These are phyloP conservation scores for Anseranas semipalmata DNA, from an alignment of 2,113 vertebrate genomes.

Conservation along the genomic window DNA sequence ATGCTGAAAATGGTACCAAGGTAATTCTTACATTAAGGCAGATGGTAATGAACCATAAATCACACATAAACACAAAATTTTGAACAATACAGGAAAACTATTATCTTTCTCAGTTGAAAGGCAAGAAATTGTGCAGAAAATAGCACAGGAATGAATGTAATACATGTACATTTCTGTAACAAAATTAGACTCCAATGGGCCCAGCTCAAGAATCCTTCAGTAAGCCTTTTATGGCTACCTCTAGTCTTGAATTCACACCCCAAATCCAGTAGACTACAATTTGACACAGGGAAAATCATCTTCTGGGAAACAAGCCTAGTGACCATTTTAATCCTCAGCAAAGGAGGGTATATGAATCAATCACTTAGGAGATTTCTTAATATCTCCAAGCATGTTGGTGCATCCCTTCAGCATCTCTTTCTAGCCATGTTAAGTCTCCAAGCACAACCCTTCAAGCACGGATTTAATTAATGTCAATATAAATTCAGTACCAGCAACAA, in stretches of 20 bases:
- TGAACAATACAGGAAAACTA: neutral
- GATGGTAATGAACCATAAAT: neutral
- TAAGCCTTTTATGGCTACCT: neutral
- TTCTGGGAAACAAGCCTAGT: neutral
- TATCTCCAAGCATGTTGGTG: neutral
- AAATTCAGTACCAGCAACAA: slow-evolving; percentile 29
- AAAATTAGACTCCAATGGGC: neutral
- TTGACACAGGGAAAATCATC: neutral
- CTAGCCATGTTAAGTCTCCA: neutral
- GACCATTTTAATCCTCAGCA: neutral
- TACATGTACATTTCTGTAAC: neutral
- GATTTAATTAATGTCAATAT: slow-evolving; percentile 35
- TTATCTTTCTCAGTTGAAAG: neutral
- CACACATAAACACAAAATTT: neutral
- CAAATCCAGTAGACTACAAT: neutral
- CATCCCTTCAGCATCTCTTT: slow-evolving; percentile 10
- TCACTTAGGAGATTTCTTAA: neutral
- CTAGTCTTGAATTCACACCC: neutral
- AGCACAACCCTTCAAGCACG: neutral
- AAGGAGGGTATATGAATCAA: neutral
- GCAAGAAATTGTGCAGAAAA: neutral
- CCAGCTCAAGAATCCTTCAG: neutral
- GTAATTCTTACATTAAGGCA: neutral
- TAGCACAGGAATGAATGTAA: neutral
- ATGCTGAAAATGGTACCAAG: neutral